Evolutionary conservation across 2,797 vertebrate genomes (phyloP), one percentile per base, ranked within the genome.

Genomic region (Acanthurus lineatus): DNA sequence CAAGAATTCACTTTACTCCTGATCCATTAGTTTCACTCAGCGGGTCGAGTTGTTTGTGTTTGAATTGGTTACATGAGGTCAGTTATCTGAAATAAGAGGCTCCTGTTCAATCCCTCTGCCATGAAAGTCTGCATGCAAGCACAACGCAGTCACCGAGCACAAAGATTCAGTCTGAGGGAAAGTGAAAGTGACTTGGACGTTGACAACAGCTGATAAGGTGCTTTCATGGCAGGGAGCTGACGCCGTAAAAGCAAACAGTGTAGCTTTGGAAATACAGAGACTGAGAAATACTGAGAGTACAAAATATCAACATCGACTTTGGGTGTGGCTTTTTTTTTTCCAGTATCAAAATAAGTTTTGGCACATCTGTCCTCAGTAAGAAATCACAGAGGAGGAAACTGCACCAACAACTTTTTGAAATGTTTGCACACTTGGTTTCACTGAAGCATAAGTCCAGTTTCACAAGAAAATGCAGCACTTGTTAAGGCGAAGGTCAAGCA

Each of bases 401-500:
- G 19, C 65, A 71, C 38, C 14, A 53, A 60, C 45, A 76, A 66
- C 61, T 69, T 54, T 16, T 19, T 62, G 16, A 76, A 84, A 76
- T 53, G 45, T 68, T 64, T 59, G 40, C 45, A 81, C 48, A 53
- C 22, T 9, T 42, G 8, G 12, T 52, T 89, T 90, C 85, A 78
- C 68, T 88, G 79, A 89, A 85, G 84, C 89, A 71, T n/a, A 22
- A 45, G n/a, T 79, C 69, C 74, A 83, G 71, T 83, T 76, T 15
- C 47, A 7, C 75, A 72, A 71, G 32, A 15, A 40, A 60, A 78
- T 56, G 56, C 45, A 54, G 57, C 61, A 71, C 70, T 81, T 83
- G 54, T 89, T 91, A 83, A 87, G 88, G 85, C 79, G 19, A 84
- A 82, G 61, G 64, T 86, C 77, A 83, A 87, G 78, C 78, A 58